A percentile compares a stretch with the other conserved stretches of the same genome.
Evolutionary conservation across 2,888 invertebrate species (phyloP).

Genomic region (Abrostola tripartita): DNA sequence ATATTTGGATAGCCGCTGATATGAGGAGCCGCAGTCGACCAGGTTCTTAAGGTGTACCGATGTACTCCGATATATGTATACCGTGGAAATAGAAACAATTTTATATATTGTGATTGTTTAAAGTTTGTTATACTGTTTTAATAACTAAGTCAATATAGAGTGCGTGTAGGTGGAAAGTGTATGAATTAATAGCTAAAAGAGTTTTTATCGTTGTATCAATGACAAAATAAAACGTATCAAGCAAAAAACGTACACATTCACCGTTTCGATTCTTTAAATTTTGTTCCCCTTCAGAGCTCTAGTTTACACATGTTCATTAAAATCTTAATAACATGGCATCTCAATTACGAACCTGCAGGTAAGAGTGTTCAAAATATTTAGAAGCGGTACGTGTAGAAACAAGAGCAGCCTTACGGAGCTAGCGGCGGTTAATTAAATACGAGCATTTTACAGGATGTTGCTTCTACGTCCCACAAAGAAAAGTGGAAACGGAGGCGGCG

Average conservation of each 20-base stretch:
- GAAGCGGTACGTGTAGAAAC: slow-evolving; percentile 17
- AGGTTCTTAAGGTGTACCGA: too few relatives aligned
- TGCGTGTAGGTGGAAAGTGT: too few relatives aligned
- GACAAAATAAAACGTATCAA: too few relatives aligned
- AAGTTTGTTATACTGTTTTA: too few relatives aligned
- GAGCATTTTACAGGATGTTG: slow-evolving; percentile 67
- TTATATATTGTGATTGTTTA: too few relatives aligned
- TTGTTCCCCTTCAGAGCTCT: slow-evolving; percentile 7
- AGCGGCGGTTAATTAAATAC: slow-evolving; percentile 77
- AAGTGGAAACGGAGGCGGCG: slow-evolving; percentile 60
- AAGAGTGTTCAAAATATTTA: slow-evolving; percentile 33
- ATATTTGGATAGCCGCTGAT: slow-evolving; percentile 76
- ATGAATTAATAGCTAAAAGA: too few relatives aligned
- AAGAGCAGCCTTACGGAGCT: slow-evolving; percentile 16
- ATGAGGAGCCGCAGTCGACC: slow-evolving; percentile 43
- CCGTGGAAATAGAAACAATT: neutral
- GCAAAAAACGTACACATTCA: neutral
- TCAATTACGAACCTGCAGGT: slow-evolving; percentile 59
- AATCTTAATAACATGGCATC: slow-evolving; percentile 61
- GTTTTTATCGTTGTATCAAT: too few relatives aligned
- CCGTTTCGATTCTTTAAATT: slow-evolving; percentile 7
- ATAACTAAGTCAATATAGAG: too few relatives aligned
- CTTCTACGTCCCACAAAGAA: slow-evolving; percentile 72
- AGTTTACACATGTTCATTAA: slow-evolving; percentile 58
- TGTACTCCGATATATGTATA: too few relatives aligned